Percentiles rank a stretch among this genome's conserved stretches.
These are phyloP conservation scores for Plotosus lineatus DNA, from an alignment of 2,113 vertebrate species.

Conservation along the genomic window DNA sequence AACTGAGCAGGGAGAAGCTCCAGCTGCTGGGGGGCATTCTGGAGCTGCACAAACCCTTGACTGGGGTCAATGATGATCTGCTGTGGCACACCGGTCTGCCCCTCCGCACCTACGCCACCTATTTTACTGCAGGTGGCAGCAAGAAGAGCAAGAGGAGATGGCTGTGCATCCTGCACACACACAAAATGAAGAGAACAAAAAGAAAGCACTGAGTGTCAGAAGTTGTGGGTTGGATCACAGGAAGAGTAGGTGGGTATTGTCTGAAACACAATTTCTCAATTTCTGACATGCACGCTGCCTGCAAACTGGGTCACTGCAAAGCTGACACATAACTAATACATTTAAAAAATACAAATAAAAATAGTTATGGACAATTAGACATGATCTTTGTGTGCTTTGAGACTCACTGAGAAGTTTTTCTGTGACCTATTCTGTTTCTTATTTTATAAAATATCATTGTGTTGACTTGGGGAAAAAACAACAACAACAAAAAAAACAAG, in stretches of 20 bases:
- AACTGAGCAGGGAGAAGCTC: conserved; percentile 96
- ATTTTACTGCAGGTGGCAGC: conserved; percentile 99
- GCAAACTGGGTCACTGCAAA: conserved; percentile 68
- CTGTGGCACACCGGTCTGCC: conserved; percentile 83
- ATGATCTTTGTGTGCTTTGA: not conserved
- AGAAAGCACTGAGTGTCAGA: conserved; percentile 70
- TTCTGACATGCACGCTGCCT: conserved; percentile 63
- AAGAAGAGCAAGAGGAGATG: conserved; percentile 95
- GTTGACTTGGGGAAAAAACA: no score
- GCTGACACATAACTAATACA: not conserved
- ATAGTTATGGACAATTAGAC: not conserved
- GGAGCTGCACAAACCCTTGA: conserved; percentile 91
- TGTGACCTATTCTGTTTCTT: not conserved
- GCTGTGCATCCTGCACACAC: conserved; percentile 89
- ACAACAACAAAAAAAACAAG: no score
- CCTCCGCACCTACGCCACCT: conserved; percentile 90
- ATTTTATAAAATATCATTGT: not conserved
- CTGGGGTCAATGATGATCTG: conserved; percentile 91
- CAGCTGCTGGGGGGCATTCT: conserved; percentile 88
- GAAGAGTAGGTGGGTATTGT: conserved; percentile 76
- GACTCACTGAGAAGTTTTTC: not conserved
- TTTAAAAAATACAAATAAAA: not conserved
- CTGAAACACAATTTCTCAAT: conserved; percentile 75
- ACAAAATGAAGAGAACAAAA: conserved; percentile 52
- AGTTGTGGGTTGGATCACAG: conserved; percentile 78